Percentiles rank a stretch among this genome's conserved stretches.
phyloP scores from a whole-genome alignment of 1,140 invertebrate species.

The Oscheius sp. region DNA sequence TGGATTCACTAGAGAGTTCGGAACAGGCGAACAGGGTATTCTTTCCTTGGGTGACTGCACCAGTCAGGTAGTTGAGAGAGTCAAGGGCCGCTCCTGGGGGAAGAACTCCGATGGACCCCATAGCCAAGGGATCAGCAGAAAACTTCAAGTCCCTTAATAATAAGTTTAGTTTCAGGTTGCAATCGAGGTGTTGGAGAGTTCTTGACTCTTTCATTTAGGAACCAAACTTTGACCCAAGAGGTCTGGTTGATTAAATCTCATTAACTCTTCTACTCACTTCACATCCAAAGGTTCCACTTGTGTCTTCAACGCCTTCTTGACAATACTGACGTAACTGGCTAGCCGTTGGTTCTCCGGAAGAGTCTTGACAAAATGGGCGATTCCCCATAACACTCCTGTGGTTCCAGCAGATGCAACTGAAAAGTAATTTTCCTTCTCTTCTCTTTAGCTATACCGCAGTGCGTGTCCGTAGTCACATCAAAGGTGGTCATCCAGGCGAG shows the following conservation, averaged over 20 bases:
- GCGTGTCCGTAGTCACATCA: constrained; percentile 20
- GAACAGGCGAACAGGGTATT: constrained; percentile 19
- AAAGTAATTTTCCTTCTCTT: not conserved
- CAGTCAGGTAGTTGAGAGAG: not conserved
- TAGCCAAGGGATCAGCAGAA: not conserved
- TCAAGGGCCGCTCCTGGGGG: constrained; percentile 6
- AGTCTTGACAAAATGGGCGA: constrained; percentile 28
- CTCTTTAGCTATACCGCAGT: not conserved
- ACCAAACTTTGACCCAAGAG: not conserved
- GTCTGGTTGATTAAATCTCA: too few relatives aligned
- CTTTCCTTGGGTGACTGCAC: not conserved
- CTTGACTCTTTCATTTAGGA: not conserved
- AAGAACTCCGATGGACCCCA: constrained; percentile 13
- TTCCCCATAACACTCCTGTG: constrained; percentile 20
- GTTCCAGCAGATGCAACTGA: constrained; percentile 2
- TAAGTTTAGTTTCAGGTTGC: too few relatives aligned
- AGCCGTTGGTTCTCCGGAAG: constrained; percentile 5
- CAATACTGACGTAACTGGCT: not conserved
- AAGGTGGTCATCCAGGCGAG: constrained; percentile 35
- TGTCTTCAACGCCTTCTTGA: constrained; percentile 6
- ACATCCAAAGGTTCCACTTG: constrained; percentile 16
- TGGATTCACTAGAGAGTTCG: constrained; percentile 8
- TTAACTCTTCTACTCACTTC: too few relatives aligned
- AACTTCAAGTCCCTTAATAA: constrained; percentile 10
- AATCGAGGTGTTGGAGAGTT: too few relatives aligned